Percentiles rank a stretch among this genome's conserved stretches.
These are phyloP conservation scores for Gryllus bimaculatus DNA, from an alignment of 1,140 invertebrate genomes.

Conservation along the genomic window DNA sequence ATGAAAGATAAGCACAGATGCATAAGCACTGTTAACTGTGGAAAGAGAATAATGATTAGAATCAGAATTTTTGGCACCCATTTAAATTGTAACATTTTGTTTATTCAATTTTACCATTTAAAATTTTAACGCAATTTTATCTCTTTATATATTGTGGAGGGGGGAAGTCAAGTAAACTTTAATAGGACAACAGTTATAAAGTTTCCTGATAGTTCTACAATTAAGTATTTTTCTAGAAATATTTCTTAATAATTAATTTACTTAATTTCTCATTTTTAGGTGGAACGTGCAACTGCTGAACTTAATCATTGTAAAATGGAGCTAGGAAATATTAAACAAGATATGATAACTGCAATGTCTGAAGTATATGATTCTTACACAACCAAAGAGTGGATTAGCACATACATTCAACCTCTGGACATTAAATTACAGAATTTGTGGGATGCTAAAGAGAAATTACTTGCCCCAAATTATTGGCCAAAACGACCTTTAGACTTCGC, in stretches of 20 bases:
- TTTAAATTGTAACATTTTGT: no score
- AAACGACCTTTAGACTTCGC: constrained; percentile 10
- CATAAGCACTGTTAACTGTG: no score
- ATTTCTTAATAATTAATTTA: not conserved
- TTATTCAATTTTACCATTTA: no score
- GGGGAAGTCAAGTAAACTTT: no score
- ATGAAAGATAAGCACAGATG: no score
- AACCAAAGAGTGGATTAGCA: constrained; percentile 38
- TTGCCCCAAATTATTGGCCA: constrained; percentile 15
- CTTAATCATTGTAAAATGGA: constrained; percentile 20
- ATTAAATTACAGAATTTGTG: constrained; percentile 37
- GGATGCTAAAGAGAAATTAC: constrained; percentile 29
- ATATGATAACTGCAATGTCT: constrained; percentile 28
- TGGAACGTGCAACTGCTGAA: constrained; percentile 24
- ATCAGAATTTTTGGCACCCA: no score
- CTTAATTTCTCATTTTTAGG: constrained; percentile 22
- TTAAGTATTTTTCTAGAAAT: not conserved
- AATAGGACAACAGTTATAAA: no score
- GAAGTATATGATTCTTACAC: constrained; percentile 38
- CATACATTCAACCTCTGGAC: constrained; percentile 37
- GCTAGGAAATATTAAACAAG: constrained; percentile 19
- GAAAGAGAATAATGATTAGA: no score
- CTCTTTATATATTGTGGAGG: no score
- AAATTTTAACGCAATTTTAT: no score
- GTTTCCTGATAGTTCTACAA: not conserved